These are phyloP conservation scores for Poeciliopsis infans DNA, from an alignment of 2,797 vertebrate species.

Conservation along the genomic window DNA sequence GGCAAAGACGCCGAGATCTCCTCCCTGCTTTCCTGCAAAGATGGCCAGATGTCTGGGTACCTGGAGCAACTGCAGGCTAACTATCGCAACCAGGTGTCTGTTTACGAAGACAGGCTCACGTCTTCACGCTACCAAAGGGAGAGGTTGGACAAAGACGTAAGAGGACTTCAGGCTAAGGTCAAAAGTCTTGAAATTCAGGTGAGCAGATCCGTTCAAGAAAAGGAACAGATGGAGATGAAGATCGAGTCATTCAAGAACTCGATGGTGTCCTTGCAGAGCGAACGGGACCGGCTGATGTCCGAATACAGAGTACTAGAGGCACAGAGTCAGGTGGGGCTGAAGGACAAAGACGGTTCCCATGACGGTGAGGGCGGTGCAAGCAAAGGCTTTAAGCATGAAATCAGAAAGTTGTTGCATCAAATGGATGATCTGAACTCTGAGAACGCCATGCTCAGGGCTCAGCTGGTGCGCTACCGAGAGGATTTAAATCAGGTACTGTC, in stretches of 20 bases:
- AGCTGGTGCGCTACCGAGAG: constrained; percentile 88
- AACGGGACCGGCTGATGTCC: constrained; percentile 82
- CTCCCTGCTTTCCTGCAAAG: constrained; percentile 84
- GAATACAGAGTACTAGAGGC: constrained; percentile 80
- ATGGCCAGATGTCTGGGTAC: constrained; percentile 86
- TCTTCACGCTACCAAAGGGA: constrained; percentile 76
- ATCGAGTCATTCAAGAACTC: constrained; percentile 85
- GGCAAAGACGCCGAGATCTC: constrained; percentile 89
- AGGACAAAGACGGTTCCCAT: constrained; percentile 72
- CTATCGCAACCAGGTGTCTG: constrained; percentile 76
- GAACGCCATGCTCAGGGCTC: constrained; percentile 90
- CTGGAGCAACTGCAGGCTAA: constrained; percentile 84
- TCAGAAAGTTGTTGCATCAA: constrained; percentile 82
- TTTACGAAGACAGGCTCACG: constrained; percentile 81
- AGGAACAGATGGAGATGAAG: constrained; percentile 75
- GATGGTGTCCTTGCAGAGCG: constrained; percentile 84
- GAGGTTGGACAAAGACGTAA: constrained; percentile 70
- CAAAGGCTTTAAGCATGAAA: constrained; percentile 84
- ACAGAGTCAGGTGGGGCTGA: constrained; percentile 70
- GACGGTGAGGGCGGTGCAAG: constrained; percentile 70
- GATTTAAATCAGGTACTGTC: constrained; percentile 90
- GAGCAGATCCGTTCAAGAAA: constrained; percentile 76
- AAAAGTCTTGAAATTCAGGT: constrained; percentile 75
- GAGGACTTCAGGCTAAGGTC: constrained; percentile 74
- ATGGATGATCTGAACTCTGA: constrained; percentile 92